Evolutionary conservation across 2,113 vertebrate species (phyloP), one percentile per base, ranked within the genome.

Genomic region (Ailurus styani): DNA sequence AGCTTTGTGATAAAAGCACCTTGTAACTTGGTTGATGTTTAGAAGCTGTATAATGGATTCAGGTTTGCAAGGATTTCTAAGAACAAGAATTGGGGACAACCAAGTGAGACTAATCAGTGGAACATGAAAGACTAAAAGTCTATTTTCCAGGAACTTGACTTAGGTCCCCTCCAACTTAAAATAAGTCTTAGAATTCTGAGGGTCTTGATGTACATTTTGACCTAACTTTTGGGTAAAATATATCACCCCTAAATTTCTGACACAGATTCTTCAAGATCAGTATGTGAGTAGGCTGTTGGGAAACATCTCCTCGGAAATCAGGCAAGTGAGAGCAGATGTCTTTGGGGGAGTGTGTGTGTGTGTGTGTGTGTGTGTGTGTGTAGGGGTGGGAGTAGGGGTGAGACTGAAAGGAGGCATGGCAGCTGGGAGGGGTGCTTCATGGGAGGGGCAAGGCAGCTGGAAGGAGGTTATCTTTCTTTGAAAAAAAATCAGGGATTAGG

Each of bases 401-500:
- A n/a, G 50, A 72, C 45, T 68, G 60, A 37, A 87, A 72, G 62
- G 64, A 77, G 40, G 20, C 27, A 6, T 40, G n/a, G 47, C 27
- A 81, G 87, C 60, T 86, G 77, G 88, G 55, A 66, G 47, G 45
- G 91, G 10, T n/a, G 25, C 27, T 92, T 40, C 31, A 37, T 7
- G 40, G 57, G 4, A 87, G 45, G 40, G 37, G 2, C 27, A 68
- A 95, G 75, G 54, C 66, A 79, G 73, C 29, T 55, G 75, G 42
- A 42, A 87, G 66, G 82, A 83, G 42, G 57, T 60, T 55, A 81
- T 29, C 42, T 93, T 66, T n/a, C 93, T 95, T 68, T 88, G 84
- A 84, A 89, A 95, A 95, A 95, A 89, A 93, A 45, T 50, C 50
- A 83, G 57, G 60, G 27, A 73, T 94, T 94, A 91, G 86, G 93